These are phyloP conservation scores for Crotophaga sulcirostris DNA, from an alignment of 2,113 vertebrate species.

Conservation along the genomic window DNA sequence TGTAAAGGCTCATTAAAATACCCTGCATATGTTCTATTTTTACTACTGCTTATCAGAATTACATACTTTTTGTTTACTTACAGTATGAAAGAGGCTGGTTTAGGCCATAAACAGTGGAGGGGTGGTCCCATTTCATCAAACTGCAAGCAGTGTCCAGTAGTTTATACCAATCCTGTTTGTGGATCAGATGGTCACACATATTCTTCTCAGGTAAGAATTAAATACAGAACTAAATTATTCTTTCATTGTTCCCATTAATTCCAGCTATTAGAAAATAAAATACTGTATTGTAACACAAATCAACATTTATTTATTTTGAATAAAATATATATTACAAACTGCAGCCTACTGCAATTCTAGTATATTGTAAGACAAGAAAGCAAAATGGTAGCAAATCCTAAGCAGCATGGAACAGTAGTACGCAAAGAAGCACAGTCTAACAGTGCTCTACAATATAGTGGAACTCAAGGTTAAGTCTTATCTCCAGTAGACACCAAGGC, in stretches of 20 bases:
- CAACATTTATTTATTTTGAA: not conserved
- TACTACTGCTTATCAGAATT: constrained; percentile 41
- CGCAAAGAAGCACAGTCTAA: not conserved
- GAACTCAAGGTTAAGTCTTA: not conserved
- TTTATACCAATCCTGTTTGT: constrained; percentile 87
- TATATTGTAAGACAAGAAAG: not conserved
- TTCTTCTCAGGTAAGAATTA: constrained; percentile 86
- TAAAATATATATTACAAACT: not conserved
- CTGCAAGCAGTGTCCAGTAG: constrained; percentile 89
- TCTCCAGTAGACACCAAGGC: not conserved
- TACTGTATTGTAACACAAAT: not conserved
- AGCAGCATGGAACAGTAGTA: not conserved
- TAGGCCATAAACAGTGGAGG: constrained; percentile 83
- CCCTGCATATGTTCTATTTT: constrained; percentile 41
- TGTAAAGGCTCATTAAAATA: constrained; percentile 41
- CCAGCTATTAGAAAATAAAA: not conserved
- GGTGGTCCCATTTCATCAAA: constrained; percentile 75
- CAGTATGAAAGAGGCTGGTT: constrained; percentile 88
- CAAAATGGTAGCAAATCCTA: not conserved
- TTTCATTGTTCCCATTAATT: not conserved
- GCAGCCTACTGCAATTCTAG: not conserved
- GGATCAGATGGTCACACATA: constrained; percentile 93
- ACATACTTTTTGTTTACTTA: constrained; percentile 63
- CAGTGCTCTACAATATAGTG: accelerated
- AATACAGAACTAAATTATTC: constrained; percentile 1